Evolutionary conservation across 1,140 invertebrate species (phyloP).

Genomic region (Drosophila carrolli): DNA sequence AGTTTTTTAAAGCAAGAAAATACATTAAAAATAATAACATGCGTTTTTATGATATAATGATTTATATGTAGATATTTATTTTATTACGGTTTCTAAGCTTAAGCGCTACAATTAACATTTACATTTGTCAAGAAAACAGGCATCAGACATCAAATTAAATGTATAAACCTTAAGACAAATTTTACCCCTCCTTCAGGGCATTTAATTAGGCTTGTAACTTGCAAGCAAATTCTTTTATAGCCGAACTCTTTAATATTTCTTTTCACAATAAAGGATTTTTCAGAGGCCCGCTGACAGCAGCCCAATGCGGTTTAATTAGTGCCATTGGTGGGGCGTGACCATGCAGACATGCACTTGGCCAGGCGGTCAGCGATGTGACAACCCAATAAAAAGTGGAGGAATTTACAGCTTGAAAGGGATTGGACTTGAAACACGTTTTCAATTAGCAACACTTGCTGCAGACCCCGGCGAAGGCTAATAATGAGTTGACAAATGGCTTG

Average conservation of each 20-base stretch:
- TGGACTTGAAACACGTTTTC: constrained; percentile 52
- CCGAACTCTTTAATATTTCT: not conserved
- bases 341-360: constrained; percentile 13
- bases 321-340: constrained; percentile 14
- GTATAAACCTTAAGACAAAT: too few relatives aligned
- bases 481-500: constrained; percentile 58
- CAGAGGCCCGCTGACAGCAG: constrained; percentile 7
- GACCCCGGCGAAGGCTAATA: constrained; percentile 40
- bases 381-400: constrained; percentile 9
- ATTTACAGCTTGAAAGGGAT: constrained; percentile 27
- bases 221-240: not conserved
- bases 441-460: constrained; percentile 48
- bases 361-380: constrained; percentile 14
- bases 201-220: too few relatives aligned
- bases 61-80: too few relatives aligned
- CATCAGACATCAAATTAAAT: too few relatives aligned
- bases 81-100: too few relatives aligned
- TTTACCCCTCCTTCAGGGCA: too few relatives aligned
- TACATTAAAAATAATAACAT: too few relatives aligned
- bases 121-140: too few relatives aligned
- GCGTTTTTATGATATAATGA: too few relatives aligned
- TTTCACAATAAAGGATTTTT: constrained; percentile 9
- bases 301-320: constrained; percentile 58
- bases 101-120: too few relatives aligned
- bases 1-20: too few relatives aligned